phyloP scores from a whole-genome alignment of 2,797 vertebrate species.

The Catharus ustulatus region DNA sequence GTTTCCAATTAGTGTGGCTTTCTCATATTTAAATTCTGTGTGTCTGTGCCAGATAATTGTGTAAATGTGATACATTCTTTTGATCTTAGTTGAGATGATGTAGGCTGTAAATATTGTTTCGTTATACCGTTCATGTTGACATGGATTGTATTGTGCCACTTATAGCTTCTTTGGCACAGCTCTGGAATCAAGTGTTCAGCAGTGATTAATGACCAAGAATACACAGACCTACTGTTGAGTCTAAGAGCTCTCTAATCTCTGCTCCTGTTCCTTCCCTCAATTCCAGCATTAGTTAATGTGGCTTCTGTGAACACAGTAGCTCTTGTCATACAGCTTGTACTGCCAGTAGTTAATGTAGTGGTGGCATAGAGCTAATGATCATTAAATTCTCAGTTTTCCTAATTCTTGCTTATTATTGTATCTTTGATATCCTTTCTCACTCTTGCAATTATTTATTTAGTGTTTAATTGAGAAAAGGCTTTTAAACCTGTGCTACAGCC shows the following conservation, averaged over 20 bases:
- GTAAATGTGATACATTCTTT: constrained; percentile 23
- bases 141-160: background rate
- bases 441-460: background rate
- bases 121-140: background rate
- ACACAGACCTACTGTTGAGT: constrained; percentile 9
- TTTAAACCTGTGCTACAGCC: background rate
- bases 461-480: background rate
- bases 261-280: background rate
- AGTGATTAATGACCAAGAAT: constrained; percentile 44
- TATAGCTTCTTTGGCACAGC: background rate
- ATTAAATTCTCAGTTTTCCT: constrained; percentile 5
- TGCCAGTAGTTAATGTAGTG: background rate
- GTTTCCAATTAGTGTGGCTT: constrained; percentile 40
- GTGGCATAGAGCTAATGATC: background rate
- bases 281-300: background rate
- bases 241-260: constrained; percentile 13
- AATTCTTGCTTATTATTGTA: background rate
- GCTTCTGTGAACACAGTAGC: background rate
- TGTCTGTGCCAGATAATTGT: constrained; percentile 25
- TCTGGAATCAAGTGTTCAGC: constrained; percentile 21
- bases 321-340: background rate
- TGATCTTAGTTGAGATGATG: constrained; percentile 26
- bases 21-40: constrained; percentile 28
- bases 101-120: constrained; percentile 39
- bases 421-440: background rate